Evolutionary conservation across 2,113 vertebrate genomes (phyloP).

Genomic region (Lethenteron camtschaticum): DNA sequence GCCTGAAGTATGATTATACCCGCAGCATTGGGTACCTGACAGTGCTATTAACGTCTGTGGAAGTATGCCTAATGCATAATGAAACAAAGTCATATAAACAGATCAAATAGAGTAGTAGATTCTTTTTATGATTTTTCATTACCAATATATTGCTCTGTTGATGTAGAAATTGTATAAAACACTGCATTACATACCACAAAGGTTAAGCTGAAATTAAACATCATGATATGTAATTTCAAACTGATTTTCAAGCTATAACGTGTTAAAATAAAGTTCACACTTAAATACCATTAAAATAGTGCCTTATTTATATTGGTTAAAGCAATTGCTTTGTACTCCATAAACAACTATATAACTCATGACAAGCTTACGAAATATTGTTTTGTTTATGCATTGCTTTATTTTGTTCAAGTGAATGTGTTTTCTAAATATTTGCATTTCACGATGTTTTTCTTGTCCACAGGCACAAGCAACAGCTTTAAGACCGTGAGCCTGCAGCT

Average conservation of each 20-base stretch:
- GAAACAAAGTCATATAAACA: too few species aligned
- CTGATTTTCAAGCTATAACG: too few species aligned
- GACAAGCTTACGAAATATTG: not conserved
- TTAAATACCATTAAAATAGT: too few species aligned
- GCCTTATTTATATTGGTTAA: too few species aligned
- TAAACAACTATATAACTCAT: not conserved
- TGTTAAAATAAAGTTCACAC: too few species aligned
- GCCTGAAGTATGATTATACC: too few species aligned
- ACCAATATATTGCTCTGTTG: not conserved
- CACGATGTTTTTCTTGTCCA: not conserved
- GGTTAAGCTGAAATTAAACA: not conserved
- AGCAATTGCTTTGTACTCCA: not conserved
- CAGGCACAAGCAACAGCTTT: constrained; percentile 3
- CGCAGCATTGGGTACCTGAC: too few species aligned
- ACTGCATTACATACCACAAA: not conserved
- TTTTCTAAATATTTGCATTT: not conserved
- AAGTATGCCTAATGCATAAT: too few species aligned
- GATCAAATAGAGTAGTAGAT: too few species aligned
- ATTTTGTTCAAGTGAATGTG: not conserved
- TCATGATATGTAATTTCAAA: too few species aligned
- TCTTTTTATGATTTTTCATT: not conserved
- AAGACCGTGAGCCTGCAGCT: constrained; percentile 1
- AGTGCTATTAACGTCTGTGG: too few species aligned
- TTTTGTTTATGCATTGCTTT: not conserved
- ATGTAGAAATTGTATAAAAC: not conserved